Percentiles rank a stretch among this genome's conserved stretches.
Conservation (phyloP, 2,797 vertebrate species). For the Anguilla megastoma region DNA sequence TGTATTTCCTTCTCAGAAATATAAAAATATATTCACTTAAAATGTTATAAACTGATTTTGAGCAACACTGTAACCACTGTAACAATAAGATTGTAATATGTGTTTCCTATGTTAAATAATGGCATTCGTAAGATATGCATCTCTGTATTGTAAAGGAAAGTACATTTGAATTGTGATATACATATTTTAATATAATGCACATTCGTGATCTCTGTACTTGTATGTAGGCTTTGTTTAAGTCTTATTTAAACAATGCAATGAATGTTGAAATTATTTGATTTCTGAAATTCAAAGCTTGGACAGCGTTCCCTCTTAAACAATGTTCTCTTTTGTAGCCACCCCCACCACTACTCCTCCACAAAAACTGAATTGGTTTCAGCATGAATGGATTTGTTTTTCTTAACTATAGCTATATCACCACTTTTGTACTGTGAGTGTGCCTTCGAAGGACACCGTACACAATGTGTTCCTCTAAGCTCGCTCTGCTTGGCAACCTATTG, state of each 20-base stretch:
- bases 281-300: not conserved
- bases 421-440: not conserved
- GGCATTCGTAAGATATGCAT: not conserved
- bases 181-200: not conserved
- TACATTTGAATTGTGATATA: not conserved
- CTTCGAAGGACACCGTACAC: not conserved
- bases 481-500: slow-evolving; percentile 28
- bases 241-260: not conserved
- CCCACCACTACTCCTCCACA: not conserved
- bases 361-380: not conserved
- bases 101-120: not conserved
- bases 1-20: not conserved
- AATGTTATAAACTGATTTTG: not conserved
- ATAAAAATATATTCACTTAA: too few relatives aligned
- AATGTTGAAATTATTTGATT: not conserved
- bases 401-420: not conserved
- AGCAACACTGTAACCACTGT: not conserved
- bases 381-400: not conserved
- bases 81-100: not conserved
- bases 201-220: not conserved
- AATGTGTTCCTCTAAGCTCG: fast-evolving
- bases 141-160: not conserved
- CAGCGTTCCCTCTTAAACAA: not conserved
- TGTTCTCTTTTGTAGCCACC: not conserved
- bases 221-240: not conserved